Percentiles rank a stretch among this genome's conserved stretches.
phyloP scores from a whole-genome alignment of 2,113 vertebrate genomes.

The Anoplopoma fimbria region DNA sequence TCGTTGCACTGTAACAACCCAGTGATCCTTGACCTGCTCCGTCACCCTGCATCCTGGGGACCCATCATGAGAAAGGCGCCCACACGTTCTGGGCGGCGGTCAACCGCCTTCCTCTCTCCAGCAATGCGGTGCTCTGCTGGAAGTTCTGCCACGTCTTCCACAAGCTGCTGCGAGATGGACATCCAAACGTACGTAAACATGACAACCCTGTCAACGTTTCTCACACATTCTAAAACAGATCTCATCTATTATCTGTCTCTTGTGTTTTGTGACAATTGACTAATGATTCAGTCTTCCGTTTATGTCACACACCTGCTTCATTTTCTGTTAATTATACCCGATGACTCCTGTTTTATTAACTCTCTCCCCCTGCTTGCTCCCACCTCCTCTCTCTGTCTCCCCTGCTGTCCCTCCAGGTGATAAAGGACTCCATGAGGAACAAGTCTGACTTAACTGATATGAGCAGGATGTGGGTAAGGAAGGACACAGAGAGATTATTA shows the following conservation, averaged over 20 bases:
- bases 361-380: neutral
- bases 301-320: neutral
- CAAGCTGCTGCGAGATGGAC: conserved; percentile 96
- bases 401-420: conserved; percentile 84
- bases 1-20: neutral
- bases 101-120: conserved; percentile 95
- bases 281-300: neutral
- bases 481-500: conserved; percentile 59
- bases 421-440: conserved; percentile 96
- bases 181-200: conserved; percentile 89
- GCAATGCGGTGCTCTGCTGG: conserved; percentile 98
- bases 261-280: neutral
- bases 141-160: conserved; percentile 99
- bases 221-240: neutral
- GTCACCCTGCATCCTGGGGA: conserved; percentile 96
- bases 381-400: neutral
- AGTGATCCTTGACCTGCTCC: conserved; percentile 84
- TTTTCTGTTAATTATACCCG: neutral
- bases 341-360: neutral
- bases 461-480: conserved; percentile 99
- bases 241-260: neutral
- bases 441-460: conserved; percentile 95
- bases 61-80: conserved; percentile 97
- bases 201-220: neutral
- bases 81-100: conserved; percentile 97